These are phyloP conservation scores for Bathynomus jamesi DNA, from an alignment of 1,140 invertebrate genomes.

Conservation along the genomic window DNA sequence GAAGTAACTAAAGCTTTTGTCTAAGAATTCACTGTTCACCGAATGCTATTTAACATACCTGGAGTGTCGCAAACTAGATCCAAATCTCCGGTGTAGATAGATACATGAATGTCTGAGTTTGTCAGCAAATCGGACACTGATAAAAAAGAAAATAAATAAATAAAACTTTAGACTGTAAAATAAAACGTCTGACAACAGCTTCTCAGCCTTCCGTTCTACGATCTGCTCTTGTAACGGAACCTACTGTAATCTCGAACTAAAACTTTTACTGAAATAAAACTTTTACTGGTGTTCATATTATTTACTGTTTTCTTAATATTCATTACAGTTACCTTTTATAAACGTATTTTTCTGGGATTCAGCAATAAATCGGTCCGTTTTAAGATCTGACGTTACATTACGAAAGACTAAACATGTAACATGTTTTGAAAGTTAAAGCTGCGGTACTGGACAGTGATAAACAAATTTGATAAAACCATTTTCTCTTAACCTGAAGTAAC, in stretches of 20 bases:
- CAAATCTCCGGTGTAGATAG: conserved; percentile 59
- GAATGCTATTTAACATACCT: conserved; percentile 45
- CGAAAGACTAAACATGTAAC: no score
- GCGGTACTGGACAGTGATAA: no score
- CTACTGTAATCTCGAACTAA: neutral
- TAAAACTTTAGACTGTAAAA: neutral
- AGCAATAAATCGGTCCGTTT: no score
- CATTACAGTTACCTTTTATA: no score
- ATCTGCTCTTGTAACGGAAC: neutral
- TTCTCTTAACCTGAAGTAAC: conserved; percentile 61
- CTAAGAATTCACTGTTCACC: neutral
- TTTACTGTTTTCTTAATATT: neutral
- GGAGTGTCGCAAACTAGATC: conserved; percentile 64
- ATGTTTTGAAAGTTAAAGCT: no score
- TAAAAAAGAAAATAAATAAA: conserved; percentile 10
- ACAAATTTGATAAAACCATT: no score
- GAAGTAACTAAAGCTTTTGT: neutral
- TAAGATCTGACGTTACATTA: no score
- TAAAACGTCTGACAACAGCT: neutral
- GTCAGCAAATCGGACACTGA: conserved; percentile 50
- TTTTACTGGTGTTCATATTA: neutral
- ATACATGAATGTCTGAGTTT: conserved; percentile 57
- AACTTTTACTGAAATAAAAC: neutral
- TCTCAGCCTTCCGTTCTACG: neutral
- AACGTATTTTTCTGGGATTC: no score